phyloP scores from a whole-genome alignment of 2,888 invertebrate species.

The Epirrhoe alternata region DNA sequence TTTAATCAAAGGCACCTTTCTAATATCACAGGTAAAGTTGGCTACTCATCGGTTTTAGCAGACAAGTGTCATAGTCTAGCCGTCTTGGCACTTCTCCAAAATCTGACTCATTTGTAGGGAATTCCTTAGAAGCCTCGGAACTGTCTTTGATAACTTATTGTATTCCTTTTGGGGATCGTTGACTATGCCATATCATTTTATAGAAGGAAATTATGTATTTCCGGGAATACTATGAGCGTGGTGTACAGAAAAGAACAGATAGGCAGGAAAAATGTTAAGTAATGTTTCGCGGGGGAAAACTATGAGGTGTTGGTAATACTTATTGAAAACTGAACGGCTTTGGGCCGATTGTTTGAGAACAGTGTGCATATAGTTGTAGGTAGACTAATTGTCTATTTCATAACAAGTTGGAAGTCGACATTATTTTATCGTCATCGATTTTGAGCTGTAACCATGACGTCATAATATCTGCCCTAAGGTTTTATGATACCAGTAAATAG shows the following conservation, averaged over 20 bases:
- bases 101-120: slow-evolving; percentile 28
- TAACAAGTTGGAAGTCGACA: no score
- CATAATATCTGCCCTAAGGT: no score
- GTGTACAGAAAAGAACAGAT: not conserved
- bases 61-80: slow-evolving; percentile 13
- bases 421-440: no score
- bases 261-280: not conserved
- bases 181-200: not conserved
- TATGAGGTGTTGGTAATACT: no score
- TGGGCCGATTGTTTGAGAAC: no score
- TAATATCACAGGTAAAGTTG: not conserved
- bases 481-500: no score
- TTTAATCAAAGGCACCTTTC: not conserved
- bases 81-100: slow-evolving; percentile 26
- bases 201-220: not conserved
- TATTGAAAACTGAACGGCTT: no score
- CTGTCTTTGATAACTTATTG: not conserved
- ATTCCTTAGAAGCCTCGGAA: slow-evolving; percentile 1
- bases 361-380: no score
- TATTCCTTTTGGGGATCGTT: not conserved
- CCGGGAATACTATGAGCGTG: not conserved
- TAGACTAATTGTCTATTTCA: no score
- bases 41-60: not conserved
- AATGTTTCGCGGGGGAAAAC: no score
- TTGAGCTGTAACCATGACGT: no score